phyloP scores from a whole-genome alignment of 2,888 invertebrate species.

The Mesochorus sp. region DNA sequence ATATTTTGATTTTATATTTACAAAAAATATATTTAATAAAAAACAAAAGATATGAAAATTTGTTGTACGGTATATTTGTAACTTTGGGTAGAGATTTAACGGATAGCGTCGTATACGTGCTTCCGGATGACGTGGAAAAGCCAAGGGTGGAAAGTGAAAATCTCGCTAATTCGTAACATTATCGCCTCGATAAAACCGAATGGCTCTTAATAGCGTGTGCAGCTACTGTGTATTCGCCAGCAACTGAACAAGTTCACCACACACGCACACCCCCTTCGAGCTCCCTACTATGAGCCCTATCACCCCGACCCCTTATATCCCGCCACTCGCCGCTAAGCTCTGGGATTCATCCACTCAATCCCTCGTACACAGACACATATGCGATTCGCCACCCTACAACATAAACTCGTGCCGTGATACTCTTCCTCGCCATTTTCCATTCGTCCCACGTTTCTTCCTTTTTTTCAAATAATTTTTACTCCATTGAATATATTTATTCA shows the following conservation, averaged over 20 bases:
- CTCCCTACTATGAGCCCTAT: conserved; percentile 25
- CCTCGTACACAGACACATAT: conserved; percentile 61
- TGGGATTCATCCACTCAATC: conserved; percentile 76
- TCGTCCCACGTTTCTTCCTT: too few species aligned
- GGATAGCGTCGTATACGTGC: too few species aligned
- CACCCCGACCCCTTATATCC: conserved; percentile 62
- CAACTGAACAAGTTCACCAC: conserved; percentile 35
- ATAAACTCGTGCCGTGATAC: conserved; percentile 52
- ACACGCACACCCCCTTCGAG: conserved; percentile 62
- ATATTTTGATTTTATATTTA: too few species aligned
- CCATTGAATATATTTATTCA: background rate
- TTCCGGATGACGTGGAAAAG: conserved; percentile 20
- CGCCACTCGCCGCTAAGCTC: conserved; percentile 70
- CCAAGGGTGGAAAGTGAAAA: conserved; percentile 73
- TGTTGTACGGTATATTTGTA: too few species aligned
- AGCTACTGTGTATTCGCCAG: conserved; percentile 36
- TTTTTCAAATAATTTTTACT: conserved; percentile 64
- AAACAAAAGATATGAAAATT: too few species aligned
- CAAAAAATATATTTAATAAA: too few species aligned
- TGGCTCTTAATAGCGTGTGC: conserved; percentile 73
- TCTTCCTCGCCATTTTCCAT: conserved; percentile 65
- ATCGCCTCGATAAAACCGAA: conserved; percentile 79
- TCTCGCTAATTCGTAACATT: conserved; percentile 80
- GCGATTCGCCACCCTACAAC: conserved; percentile 64
- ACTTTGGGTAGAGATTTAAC: too few species aligned